A percentile compares a stretch with the other conserved stretches of the same genome.
Conservation (phyloP, 2,888 invertebrate genomes). For the Portevinia maculata region DNA sequence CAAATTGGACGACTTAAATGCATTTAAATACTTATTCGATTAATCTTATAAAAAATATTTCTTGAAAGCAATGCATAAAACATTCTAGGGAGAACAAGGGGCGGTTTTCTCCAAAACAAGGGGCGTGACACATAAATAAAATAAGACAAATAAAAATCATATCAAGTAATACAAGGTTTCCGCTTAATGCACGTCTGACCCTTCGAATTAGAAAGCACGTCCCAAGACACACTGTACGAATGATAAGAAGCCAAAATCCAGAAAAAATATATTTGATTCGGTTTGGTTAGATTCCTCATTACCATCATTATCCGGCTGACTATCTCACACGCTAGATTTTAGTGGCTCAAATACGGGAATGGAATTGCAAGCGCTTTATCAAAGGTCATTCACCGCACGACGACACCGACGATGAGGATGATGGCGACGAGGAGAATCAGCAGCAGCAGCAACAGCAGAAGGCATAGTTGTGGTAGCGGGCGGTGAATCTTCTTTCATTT, state of each 20-base stretch:
- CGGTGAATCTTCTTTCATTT: slow-evolving; percentile 51
- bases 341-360: slow-evolving; percentile 31
- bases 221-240: slow-evolving; percentile 44
- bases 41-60: slow-evolving; percentile 22
- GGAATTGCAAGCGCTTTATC: slow-evolving; percentile 29
- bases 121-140: slow-evolving; percentile 20
- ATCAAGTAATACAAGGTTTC: slow-evolving; percentile 19
- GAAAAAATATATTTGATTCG: background rate
- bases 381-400: slow-evolving; percentile 58
- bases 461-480: slow-evolving; percentile 10
- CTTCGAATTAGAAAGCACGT: background rate
- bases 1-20: slow-evolving; percentile 13
- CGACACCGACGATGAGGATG: slow-evolving; percentile 10
- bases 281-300: slow-evolving; percentile 21
- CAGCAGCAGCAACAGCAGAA: slow-evolving; percentile 1
- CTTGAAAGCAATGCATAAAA: no score
- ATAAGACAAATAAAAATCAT: background rate
- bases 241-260: slow-evolving; percentile 18
- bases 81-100: background rate
- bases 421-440: slow-evolving; percentile 16
- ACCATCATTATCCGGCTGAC: slow-evolving; percentile 26
- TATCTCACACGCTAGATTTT: slow-evolving; percentile 38
- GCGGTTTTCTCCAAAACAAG: slow-evolving; percentile 6
- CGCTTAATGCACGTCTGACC: slow-evolving; percentile 7
- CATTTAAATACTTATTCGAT: slow-evolving; percentile 12